A percentile compares a stretch with the other conserved stretches of the same genome.
phyloP scores from a whole-genome alignment of 37 sponge, comb jelly and placozoan species.

The Beroe ovata region DNA sequence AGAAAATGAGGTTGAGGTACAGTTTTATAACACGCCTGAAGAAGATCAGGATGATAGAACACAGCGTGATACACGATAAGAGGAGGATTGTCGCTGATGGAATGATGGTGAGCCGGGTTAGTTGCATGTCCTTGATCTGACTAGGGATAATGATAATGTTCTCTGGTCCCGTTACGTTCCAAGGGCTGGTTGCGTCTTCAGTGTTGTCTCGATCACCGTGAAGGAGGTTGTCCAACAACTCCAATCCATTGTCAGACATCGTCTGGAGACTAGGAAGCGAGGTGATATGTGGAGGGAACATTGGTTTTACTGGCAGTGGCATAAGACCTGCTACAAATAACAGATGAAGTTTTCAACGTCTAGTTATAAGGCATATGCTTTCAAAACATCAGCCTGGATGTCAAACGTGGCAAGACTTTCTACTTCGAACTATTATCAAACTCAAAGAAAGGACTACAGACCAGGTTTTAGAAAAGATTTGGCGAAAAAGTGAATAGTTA shows the following conservation, averaged over 20 bases:
- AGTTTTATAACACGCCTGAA: slow-evolving; percentile 26
- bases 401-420: too few relatives aligned
- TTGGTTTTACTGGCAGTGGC: too few relatives aligned
- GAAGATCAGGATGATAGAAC: background rate
- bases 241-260: background rate
- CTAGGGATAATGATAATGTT: background rate
- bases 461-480: too few relatives aligned
- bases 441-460: too few relatives aligned
- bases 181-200: background rate
- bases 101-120: slow-evolving; percentile 12
- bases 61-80: background rate
- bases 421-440: too few relatives aligned
- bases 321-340: too few relatives aligned
- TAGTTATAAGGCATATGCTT: too few relatives aligned
- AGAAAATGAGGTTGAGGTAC: slow-evolving; percentile 10
- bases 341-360: too few relatives aligned
- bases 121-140: slow-evolving; percentile 2
- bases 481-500: too few relatives aligned
- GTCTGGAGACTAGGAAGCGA: background rate
- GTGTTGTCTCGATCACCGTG: background rate
- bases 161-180: slow-evolving; percentile 4
- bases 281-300: too few relatives aligned
- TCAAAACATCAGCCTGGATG: too few relatives aligned
- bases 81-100: slow-evolving; percentile 21
- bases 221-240: background rate